These are phyloP conservation scores for Eulemur mongoz DNA, from an alignment of 2,797 vertebrate species.

Conservation along the genomic window DNA sequence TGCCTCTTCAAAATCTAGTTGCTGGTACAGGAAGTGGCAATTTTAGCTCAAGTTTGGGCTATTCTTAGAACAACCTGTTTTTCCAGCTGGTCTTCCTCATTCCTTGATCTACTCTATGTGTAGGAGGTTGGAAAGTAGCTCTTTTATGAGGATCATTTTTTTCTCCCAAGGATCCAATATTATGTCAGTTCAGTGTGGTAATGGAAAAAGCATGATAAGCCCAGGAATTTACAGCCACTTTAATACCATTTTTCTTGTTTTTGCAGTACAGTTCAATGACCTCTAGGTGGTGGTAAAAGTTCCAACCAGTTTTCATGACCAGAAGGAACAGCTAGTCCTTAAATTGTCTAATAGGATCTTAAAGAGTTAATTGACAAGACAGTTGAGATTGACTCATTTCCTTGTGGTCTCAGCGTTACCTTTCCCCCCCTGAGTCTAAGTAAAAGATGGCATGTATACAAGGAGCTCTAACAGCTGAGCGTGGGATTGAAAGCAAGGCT, in stretches of 20 bases:
- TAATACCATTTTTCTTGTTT: neutral
- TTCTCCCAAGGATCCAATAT: neutral
- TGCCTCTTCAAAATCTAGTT: neutral
- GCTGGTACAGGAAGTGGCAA: neutral
- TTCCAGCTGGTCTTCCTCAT: neutral
- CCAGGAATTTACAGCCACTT: neutral
- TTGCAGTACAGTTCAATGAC: neutral
- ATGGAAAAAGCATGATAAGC: neutral
- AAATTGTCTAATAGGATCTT: neutral
- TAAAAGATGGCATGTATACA: neutral
- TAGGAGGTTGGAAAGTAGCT: neutral
- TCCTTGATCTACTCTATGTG: neutral
- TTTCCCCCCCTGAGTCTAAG: neutral
- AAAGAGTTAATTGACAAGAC: neutral
- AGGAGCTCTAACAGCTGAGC: neutral
- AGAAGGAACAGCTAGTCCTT: neutral
- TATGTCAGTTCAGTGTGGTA: neutral
- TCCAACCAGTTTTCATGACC: slow-evolving; percentile 34
- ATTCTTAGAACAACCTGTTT: neutral
- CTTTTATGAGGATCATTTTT: neutral
- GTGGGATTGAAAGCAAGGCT: neutral
- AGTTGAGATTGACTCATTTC: neutral
- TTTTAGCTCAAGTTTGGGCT: neutral
- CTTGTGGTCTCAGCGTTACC: neutral
- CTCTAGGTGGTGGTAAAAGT: slow-evolving; percentile 64